Conservation (phyloP, 2,888 invertebrate species). For the Phlogophora meticulosa region DNA sequence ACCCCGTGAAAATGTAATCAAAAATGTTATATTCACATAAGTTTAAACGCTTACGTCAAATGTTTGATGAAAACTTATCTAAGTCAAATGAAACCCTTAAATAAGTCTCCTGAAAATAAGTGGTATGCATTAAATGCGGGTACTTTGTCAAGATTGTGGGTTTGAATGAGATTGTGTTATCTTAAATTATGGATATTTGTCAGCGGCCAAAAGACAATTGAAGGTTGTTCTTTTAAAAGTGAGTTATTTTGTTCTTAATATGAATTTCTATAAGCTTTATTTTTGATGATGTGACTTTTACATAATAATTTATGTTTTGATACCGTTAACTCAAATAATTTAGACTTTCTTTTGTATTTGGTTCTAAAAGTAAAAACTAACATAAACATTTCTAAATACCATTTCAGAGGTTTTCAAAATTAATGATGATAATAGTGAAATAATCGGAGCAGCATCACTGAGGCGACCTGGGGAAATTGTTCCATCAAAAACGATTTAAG, state of each 20-base stretch:
- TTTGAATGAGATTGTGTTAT: conserved; percentile 41
- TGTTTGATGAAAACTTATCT: conserved; percentile 24
- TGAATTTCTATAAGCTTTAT: neutral
- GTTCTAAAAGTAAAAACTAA: too few species aligned
- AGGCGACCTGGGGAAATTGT: neutral
- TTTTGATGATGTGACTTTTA: neutral
- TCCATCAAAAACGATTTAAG: neutral
- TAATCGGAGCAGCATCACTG: neutral
- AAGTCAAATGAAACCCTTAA: conserved; percentile 28
- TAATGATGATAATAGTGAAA: neutral
- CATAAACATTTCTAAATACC: too few species aligned
- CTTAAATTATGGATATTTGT: conserved; percentile 48
- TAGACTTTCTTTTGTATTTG: neutral
- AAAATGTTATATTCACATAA: neutral
- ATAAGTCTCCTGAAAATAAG: conserved; percentile 44
- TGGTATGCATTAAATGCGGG: conserved; percentile 29
- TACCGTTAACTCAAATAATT: neutral
- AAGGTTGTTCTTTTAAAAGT: conserved; percentile 15
- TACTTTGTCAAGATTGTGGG: conserved; percentile 35
- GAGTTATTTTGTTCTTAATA: conserved; percentile 17
- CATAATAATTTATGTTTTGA: too few species aligned
- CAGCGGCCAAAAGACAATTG: conserved; percentile 11
- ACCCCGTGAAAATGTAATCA: too few species aligned
- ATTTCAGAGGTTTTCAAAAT: neutral
- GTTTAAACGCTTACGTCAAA: conserved; percentile 12